Evolutionary conservation across 2,888 invertebrate genomes (phyloP), one percentile per base, ranked within the genome.

Genomic region (Ommatoiulus sabulosus): DNA sequence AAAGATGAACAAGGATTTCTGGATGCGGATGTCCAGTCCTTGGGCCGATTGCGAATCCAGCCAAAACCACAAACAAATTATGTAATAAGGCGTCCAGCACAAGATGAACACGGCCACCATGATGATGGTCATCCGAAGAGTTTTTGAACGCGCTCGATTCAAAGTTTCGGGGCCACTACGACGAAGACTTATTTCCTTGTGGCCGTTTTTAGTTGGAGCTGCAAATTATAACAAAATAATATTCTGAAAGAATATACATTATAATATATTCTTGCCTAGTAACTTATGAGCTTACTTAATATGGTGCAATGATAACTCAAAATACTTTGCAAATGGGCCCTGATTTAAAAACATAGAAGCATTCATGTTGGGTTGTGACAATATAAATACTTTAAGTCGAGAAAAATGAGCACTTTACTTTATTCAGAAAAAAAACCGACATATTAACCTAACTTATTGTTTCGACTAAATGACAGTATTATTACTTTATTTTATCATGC

Each of bases 61-160:
- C 96, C 96, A 97, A 92, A 96, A 97, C 97, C 97, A 97, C 89
- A 97, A 93, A 91, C 96, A 95, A 94, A 98, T 98, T 90, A 97
- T 95, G 93, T 98, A 97, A 93, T 98, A 98, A 0, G 98, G 98
- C 0, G 98, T 97, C 98, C 98, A 99, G 93, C 98, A 98, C 15
- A 98, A 94, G 91, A 98, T 95, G 93, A 98, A 98, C 0, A 97
- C 97, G 72, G 97, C 94, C 15, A 98, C 97, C 90, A 99, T 98
- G 84, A 97, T 96, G 90, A 98, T 95, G 0, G 98, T 98, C 98
- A 99, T 98, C 93, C 98, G 97, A 84, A 98, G 94, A 0, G 98
- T 98, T 89, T 97, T 94, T 88, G 96, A 95, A 91, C 96, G 95
- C 17, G 97, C 97, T 89, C 96, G 94, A 3, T 97, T 96, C 88